These are phyloP conservation scores for Lophura nycthemera DNA, from an alignment of 2,113 vertebrate species.

Conservation along the genomic window DNA sequence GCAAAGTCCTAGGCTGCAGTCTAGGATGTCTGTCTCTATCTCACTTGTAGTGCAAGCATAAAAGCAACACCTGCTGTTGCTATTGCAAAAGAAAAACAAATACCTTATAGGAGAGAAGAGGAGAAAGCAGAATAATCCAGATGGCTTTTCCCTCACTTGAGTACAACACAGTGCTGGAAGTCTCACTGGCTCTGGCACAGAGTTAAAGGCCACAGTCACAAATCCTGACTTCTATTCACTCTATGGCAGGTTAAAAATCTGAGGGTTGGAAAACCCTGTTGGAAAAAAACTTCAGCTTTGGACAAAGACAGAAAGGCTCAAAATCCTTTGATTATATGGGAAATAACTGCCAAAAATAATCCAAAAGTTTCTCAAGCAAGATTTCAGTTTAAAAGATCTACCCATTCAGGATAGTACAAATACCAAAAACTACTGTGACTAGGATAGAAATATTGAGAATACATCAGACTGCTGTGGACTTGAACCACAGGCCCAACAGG, in stretches of 20 bases:
- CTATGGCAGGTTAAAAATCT: not conserved
- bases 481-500: not conserved
- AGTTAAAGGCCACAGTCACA: not conserved
- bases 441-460: not conserved
- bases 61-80: not conserved
- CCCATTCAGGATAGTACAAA: not conserved
- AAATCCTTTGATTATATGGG: not conserved
- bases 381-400: not conserved
- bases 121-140: not conserved
- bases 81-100: not conserved
- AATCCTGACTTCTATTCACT: not conserved
- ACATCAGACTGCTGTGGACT: not conserved
- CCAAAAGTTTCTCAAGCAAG: not conserved
- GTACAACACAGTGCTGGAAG: not conserved
- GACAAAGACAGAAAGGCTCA: not conserved
- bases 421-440: not conserved
- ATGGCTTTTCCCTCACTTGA: not conserved
- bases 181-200: not conserved
- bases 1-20: not conserved
- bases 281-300: not conserved
- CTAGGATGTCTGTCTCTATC: not conserved
- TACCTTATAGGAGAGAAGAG: not conserved
- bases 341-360: not conserved
- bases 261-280: not conserved
- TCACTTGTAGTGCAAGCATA: not conserved